These are phyloP conservation scores for Melanotus villosus DNA, from an alignment of 2,888 invertebrate species.

Conservation along the genomic window DNA sequence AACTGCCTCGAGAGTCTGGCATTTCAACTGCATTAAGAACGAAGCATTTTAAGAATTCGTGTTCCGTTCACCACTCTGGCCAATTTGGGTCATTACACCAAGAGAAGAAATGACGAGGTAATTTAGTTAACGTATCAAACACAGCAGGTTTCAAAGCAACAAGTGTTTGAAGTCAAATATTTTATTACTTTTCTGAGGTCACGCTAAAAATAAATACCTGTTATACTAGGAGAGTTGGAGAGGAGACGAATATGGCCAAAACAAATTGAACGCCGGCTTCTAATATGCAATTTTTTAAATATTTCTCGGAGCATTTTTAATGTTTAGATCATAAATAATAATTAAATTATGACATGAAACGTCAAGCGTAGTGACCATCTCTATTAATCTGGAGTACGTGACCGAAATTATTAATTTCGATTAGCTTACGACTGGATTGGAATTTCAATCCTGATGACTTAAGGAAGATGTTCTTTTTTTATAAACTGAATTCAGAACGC, in stretches of 20 bases:
- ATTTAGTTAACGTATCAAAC: conserved; percentile 40
- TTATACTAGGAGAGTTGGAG: conserved; percentile 6
- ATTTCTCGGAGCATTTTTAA: neutral
- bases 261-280: conserved; percentile 4
- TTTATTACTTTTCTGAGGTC: conserved; percentile 41
- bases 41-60: conserved; percentile 48
- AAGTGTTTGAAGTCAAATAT: conserved; percentile 50
- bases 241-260: conserved; percentile 10
- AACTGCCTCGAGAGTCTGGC: too few relatives aligned
- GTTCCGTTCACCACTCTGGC: conserved; percentile 48
- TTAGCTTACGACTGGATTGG: neutral
- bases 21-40: conserved; percentile 11
- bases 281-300: conserved; percentile 8
- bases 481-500: too few relatives aligned
- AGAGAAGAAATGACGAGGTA: conserved; percentile 24
- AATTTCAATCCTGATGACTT: neutral
- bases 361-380: neutral
- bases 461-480: neutral
- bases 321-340: neutral
- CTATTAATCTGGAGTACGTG: neutral
- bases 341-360: neutral
- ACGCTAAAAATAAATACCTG: conserved; percentile 40
- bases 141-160: conserved; percentile 50
- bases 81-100: conserved; percentile 54
- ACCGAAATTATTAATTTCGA: neutral